A percentile compares a stretch with the other conserved stretches of the same genome.
Evolutionary conservation across 2,888 invertebrate genomes (phyloP).

Genomic region (Lysandra coridon): DNA sequence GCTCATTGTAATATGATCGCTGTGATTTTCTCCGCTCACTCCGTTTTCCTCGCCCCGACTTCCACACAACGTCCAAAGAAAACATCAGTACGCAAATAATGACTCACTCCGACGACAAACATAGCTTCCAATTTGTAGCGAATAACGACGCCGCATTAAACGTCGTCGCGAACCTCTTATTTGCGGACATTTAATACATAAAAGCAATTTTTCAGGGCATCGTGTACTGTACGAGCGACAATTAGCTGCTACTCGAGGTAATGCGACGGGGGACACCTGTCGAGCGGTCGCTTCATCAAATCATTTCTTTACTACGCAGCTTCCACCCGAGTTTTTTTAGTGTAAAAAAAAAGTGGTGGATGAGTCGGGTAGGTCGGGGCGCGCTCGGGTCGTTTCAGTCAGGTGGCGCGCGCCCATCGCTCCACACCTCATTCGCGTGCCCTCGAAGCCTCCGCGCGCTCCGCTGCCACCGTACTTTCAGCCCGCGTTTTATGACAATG

Average conservation of each 20-base stretch:
- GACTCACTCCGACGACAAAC: conserved; percentile 14
- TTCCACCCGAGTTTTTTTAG: conserved; percentile 70
- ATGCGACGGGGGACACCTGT: conserved; percentile 76
- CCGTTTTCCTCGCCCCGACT: conserved; percentile 27
- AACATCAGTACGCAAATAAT: background rate
- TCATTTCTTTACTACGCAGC: conserved; percentile 77
- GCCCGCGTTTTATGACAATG: conserved; percentile 35
- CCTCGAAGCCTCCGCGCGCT: conserved; percentile 54
- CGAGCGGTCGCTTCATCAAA: conserved; percentile 76
- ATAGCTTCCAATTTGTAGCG: conserved; percentile 22
- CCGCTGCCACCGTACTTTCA: conserved; percentile 30
- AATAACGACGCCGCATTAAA: conserved; percentile 47
- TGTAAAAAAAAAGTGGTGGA: conserved; percentile 68
- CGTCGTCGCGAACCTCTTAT: conserved; percentile 66
- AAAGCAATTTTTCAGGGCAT: conserved; percentile 71
- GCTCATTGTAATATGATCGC: conserved; percentile 58
- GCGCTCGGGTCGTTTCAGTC: conserved; percentile 74
- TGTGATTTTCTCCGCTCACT: conserved; percentile 40
- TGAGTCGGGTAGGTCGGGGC: conserved; percentile 77
- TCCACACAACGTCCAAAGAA: background rate
- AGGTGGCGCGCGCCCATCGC: conserved; percentile 75
- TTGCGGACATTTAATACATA: conserved; percentile 71
- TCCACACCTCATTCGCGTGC: conserved; percentile 56
- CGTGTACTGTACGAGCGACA: conserved; percentile 65
- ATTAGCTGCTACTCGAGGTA: conserved; percentile 67